phyloP scores from a whole-genome alignment of 1,140 invertebrate species.

The Diorhabda carinulata region DNA sequence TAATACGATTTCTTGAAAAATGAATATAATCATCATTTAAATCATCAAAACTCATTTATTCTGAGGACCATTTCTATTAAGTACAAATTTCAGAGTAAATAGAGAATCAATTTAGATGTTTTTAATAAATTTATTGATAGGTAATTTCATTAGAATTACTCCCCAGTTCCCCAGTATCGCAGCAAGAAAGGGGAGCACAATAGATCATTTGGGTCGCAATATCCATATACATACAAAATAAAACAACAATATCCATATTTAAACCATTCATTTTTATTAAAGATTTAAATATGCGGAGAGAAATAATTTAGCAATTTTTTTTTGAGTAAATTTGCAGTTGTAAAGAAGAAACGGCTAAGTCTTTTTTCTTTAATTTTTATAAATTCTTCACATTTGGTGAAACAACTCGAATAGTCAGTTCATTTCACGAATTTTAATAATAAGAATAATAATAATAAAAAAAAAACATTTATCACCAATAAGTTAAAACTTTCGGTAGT shows the following conservation, averaged over 20 bases:
- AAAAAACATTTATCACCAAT: constrained; percentile 5
- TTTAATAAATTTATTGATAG: too few species aligned
- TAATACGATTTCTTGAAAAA: too few species aligned
- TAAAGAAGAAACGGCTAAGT: constrained; percentile 19
- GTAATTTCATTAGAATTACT: too few species aligned
- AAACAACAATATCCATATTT: constrained; percentile 19
- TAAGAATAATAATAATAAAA: background rate
- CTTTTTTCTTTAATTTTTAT: background rate
- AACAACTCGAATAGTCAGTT: constrained; percentile 5
- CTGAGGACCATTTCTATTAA: background rate
- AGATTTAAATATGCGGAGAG: constrained; percentile 31
- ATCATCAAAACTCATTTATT: background rate
- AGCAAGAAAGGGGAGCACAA: too few species aligned
- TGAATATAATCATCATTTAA: too few species aligned
- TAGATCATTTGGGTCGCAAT: too few species aligned
- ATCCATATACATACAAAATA: background rate
- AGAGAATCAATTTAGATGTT: too few species aligned
- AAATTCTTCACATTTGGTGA: constrained; percentile 5
- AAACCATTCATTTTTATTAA: constrained; percentile 32
- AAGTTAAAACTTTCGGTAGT: background rate
- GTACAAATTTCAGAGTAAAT: background rate
- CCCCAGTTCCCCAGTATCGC: too few species aligned
- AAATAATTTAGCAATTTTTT: constrained; percentile 20
- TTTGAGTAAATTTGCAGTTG: constrained; percentile 23
- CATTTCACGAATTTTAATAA: background rate